Base-by-base conservation (phyloP, 2,888 invertebrate species). In the Parnassius smintheus region DNA sequence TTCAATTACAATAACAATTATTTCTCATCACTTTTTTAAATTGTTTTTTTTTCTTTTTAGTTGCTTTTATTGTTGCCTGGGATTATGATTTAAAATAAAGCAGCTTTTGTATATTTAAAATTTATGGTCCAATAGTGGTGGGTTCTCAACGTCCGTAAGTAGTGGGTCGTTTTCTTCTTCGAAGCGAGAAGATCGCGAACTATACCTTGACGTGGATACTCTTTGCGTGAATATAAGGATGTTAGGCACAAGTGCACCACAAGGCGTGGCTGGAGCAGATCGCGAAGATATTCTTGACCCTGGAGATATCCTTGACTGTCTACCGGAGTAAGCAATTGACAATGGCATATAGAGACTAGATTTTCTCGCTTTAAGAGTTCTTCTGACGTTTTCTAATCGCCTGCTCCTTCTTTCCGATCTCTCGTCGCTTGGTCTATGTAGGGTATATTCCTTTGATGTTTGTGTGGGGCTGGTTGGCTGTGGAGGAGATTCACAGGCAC, bases 401-500 rank as follows among this genome's bases (percentile, higher is more conserved):
- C 94, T 70, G 49, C 82, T 79, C 72, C 92, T 80, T 89, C 94
- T 68, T 10, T 65, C 61, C 13, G 41, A 18, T 42, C 61, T 65
- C 88, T 95, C 82, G 91, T 92, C 89, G 63, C 77, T 82, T 12
- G 81, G 77, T 80, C 95, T 94, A 70, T 95, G 94, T 65, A 96
- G 94, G 62, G 96, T 92, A 41, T 96, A 92, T 72, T 96, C 96
- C 58, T 94, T 93, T 68, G 96, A 94, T 76, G 95, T 95, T 69
- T 94, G 92, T 11, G 96, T 96, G 7, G 96, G 96, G 76, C 96
- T 96, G n/a, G 96, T 96, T 2, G 96, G 95, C 72, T 95, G 93
- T 0, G 96, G 96, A 0, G 96, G 96, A 0, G 96, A 96, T 70
- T 86, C 84, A 46, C 85, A 86, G n/a, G 83, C 73, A 2, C 78